Evolutionary conservation across 1,140 invertebrate species (phyloP), one percentile per base, ranked within the genome.

Genomic region (Latrodectus geometricus): DNA sequence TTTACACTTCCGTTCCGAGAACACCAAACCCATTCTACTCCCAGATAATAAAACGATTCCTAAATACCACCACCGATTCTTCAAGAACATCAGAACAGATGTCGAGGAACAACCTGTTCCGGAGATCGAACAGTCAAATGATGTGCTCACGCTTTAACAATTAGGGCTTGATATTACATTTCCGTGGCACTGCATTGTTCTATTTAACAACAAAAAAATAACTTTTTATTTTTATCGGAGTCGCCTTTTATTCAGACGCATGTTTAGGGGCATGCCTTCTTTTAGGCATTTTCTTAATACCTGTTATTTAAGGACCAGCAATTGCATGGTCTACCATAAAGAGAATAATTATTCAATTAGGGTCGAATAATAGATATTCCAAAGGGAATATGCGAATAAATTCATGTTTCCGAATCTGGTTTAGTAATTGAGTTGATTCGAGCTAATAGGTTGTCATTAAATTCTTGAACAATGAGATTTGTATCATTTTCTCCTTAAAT

Each of bases 21-120:
- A 82, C 80, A 82, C 80, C 50, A n/a, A 82, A 82, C 69, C 54
- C 23, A 56, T 74, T 82, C 52, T 82, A 23, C 48, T 74, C 20
- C 11, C 17, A 12, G 48, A 69, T 49, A 52, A 82, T 80, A 80
- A 80, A 80, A 66, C 20, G 17, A 35, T 80, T 68, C 68, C 68
- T 80, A 70, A 69, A 70, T 80, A 54, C 20, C 49, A 23, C n/a
- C 50, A 48, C 14, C 52, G 9, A 20, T 68, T 68, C 14, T 23
- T 9, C 61, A 17, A 11, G 50, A 56, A 49, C 35, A 49, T 68
- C 49, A 52, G 11, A n/a, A 80, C 78, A 80, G 78, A 80, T 80
- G 78, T 80, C 78, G 11, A 11, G n/a, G 68, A 54, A 80, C 78
- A 80, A 80, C 68, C 9, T 14, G 78, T n/a, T 61, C 17, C 54